These are phyloP conservation scores for Brenthis ino DNA, from an alignment of 2,888 invertebrate genomes.

Conservation along the genomic window DNA sequence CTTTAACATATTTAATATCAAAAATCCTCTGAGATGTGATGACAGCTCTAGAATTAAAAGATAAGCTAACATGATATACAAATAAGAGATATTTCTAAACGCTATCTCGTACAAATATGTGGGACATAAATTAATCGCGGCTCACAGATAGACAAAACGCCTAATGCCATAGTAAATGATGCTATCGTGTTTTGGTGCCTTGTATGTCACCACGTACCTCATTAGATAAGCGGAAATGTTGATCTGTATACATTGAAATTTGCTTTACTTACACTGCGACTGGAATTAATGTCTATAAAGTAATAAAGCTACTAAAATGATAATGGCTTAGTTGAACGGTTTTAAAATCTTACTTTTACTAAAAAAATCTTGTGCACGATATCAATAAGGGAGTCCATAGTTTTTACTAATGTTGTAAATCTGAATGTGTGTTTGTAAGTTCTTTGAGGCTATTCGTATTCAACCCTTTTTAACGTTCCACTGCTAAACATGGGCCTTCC, in stretches of 20 bases:
- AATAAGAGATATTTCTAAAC: slow-evolving; percentile 71
- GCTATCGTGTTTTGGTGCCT: slow-evolving; percentile 65
- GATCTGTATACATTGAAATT: slow-evolving; percentile 38
- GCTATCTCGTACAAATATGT: slow-evolving; percentile 75
- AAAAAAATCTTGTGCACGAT: too few relatives aligned
- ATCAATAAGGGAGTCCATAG: too few relatives aligned
- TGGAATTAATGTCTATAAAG: slow-evolving; percentile 33
- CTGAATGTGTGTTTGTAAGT: too few relatives aligned
- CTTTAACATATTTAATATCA: not conserved
- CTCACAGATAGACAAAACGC: slow-evolving; percentile 71
- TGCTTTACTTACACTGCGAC: slow-evolving; percentile 30
- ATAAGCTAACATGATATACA: slow-evolving; percentile 74
- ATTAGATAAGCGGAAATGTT: slow-evolving; percentile 41
- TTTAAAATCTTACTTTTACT: not conserved
- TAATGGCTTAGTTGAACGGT: slow-evolving; percentile 6
- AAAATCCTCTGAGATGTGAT: slow-evolving; percentile 41
- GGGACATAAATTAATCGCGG: slow-evolving; percentile 75
- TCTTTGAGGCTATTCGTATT: too few relatives aligned
- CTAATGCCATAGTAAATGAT: slow-evolving; percentile 74
- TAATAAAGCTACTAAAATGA: slow-evolving; percentile 27
- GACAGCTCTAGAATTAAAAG: slow-evolving; percentile 79
- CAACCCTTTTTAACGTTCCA: too few relatives aligned
- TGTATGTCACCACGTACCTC: slow-evolving; percentile 63
- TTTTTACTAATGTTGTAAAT: too few relatives aligned
- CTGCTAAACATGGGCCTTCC: too few relatives aligned